Percentiles rank a stretch among this genome's conserved stretches.
Evolutionary conservation across 2,888 invertebrate species (phyloP).

Genomic region (Rotaria socialis): DNA sequence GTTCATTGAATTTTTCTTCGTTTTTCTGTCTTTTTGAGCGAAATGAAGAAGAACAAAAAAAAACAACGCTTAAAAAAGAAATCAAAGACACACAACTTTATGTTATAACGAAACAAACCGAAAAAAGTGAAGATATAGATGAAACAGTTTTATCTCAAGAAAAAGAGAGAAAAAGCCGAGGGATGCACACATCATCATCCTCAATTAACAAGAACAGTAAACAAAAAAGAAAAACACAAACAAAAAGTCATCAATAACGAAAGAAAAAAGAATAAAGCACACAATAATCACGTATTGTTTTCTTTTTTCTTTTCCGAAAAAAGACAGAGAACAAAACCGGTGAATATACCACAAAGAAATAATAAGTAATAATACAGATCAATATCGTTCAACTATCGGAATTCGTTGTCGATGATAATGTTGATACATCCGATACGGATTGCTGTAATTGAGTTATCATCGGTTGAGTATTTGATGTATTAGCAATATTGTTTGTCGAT

Average conservation of each 20-base stretch:
- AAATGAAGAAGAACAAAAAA: background rate
- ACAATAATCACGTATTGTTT: slow-evolving; percentile 20
- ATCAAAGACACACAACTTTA: slow-evolving; percentile 13
- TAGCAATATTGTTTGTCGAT: background rate
- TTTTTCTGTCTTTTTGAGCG: background rate
- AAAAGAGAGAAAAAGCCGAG: background rate
- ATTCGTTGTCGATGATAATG: background rate
- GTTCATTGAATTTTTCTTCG: background rate
- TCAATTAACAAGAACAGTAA: background rate
- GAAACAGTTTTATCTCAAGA: background rate
- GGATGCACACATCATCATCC: background rate
- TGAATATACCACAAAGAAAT: background rate
- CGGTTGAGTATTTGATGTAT: background rate
- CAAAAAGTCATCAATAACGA: background rate
- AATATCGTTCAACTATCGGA: background rate
- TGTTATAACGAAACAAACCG: background rate
- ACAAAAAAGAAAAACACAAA: background rate
- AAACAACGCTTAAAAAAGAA: background rate
- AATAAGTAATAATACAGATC: background rate
- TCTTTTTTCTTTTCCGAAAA: background rate
- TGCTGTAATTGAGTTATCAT: background rate
- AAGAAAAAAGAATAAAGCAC: background rate
- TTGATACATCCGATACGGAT: slow-evolving; percentile 19
- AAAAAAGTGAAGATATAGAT: background rate
- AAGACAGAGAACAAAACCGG: slow-evolving; percentile 11